A percentile compares a stretch with the other conserved stretches of the same genome.
Conservation (phyloP, 2,797 vertebrate species). For the Balearica regulorum region DNA sequence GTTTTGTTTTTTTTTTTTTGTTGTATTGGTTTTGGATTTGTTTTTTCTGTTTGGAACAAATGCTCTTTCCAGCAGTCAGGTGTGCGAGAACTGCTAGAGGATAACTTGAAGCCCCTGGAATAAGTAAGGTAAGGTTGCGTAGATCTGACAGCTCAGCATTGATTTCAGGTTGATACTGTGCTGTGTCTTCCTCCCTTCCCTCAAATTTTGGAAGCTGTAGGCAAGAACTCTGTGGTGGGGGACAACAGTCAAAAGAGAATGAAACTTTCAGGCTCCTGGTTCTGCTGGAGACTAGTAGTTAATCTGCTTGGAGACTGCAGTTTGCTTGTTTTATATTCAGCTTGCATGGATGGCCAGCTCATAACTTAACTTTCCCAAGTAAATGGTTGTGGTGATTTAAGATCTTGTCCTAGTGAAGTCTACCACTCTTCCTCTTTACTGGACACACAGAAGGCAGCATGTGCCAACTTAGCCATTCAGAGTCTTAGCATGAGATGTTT, state of each 20-base stretch:
- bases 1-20: too few species aligned
- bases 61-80: neutral
- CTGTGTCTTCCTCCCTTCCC: neutral
- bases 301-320: neutral
- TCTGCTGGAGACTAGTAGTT: neutral
- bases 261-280: neutral
- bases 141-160: neutral
- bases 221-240: too few species aligned
- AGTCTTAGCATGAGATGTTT: fast-evolving
- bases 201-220: neutral
- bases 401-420: neutral
- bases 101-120: neutral
- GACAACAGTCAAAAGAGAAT: neutral
- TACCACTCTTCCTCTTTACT: neutral
- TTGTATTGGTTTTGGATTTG: too few species aligned
- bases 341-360: fast-evolving
- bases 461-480: neutral
- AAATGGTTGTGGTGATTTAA: neutral
- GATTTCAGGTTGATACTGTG: fast-evolving
- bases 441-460: neutral
- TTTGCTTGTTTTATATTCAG: fast-evolving
- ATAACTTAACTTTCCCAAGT: neutral
- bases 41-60: neutral
- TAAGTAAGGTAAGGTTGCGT: neutral
- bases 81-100: neutral